phyloP scores from a whole-genome alignment of 1,140 invertebrate genomes.

The Calycopis cecrops region DNA sequence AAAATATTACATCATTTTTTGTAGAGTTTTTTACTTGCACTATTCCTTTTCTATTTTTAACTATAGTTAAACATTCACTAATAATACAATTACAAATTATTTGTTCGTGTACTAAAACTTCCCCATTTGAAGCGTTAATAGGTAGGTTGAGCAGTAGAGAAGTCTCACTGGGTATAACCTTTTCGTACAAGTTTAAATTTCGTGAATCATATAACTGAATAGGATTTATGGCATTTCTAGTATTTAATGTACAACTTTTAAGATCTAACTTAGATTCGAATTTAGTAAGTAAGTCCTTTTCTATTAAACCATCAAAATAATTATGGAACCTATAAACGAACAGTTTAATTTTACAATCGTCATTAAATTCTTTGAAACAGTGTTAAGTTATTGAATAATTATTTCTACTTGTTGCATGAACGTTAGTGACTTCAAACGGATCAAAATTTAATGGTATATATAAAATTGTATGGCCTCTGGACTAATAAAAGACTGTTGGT shows the following conservation, averaged over 20 bases:
- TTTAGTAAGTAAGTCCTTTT: constrained; percentile 25
- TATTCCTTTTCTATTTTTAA: constrained; percentile 25
- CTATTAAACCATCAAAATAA: constrained; percentile 32
- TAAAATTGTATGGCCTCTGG: constrained; percentile 22
- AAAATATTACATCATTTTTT: constrained; percentile 33
- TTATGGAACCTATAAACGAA: constrained; percentile 32
- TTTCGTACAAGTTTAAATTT: constrained; percentile 36
- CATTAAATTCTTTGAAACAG: constrained; percentile 29
- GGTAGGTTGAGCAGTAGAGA: constrained; percentile 31
- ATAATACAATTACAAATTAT: constrained; percentile 26
- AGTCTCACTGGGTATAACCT: constrained; percentile 32
- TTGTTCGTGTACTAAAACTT: constrained; percentile 29
- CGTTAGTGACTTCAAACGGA: constrained; percentile 31
- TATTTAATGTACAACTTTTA: too few relatives aligned
- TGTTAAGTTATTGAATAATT: constrained; percentile 27
- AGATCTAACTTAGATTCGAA: constrained; percentile 31
- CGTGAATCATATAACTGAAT: constrained; percentile 31
- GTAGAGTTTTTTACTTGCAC: constrained; percentile 27
- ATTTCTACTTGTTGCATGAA: constrained; percentile 26
- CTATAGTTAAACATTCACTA: constrained; percentile 23
- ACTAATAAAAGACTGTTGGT: constrained; percentile 30
- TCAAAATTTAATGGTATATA: constrained; percentile 21
- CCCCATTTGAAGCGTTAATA: constrained; percentile 27
- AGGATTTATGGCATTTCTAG: constrained; percentile 24
- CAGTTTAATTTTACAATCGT: constrained; percentile 19